A percentile compares a stretch with the other conserved stretches of the same genome.
These are phyloP conservation scores for Pyrgilauda ruficollis DNA, from an alignment of 2,113 vertebrate genomes.

Conservation along the genomic window DNA sequence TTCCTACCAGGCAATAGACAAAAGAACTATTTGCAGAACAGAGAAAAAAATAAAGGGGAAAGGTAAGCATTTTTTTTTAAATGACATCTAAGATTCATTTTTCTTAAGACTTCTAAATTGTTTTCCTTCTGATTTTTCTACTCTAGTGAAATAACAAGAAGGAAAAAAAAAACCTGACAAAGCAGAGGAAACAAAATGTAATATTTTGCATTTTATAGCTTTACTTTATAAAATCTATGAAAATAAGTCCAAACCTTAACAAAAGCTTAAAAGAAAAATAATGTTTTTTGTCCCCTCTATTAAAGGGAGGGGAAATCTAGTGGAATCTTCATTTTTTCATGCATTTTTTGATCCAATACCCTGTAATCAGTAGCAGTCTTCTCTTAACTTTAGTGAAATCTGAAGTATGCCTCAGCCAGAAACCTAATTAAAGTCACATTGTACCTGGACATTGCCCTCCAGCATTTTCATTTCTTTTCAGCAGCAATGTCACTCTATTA, in stretches of 20 bases:
- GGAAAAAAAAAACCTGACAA: background rate
- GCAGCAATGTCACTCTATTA: background rate
- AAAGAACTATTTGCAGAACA: background rate
- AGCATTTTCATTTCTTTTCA: background rate
- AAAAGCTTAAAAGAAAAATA: background rate
- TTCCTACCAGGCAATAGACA: background rate
- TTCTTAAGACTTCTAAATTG: background rate
- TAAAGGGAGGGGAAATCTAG: background rate
- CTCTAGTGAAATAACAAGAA: background rate
- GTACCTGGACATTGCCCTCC: background rate
- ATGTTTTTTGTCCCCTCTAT: rapidly evolving
- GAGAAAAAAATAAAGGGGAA: background rate
- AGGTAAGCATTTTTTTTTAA: background rate
- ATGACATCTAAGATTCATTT: background rate
- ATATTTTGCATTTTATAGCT: background rate
- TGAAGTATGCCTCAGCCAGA: background rate
- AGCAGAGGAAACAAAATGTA: background rate
- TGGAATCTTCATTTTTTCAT: background rate
- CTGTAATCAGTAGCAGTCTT: background rate
- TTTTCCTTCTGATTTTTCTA: background rate
- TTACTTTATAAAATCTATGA: background rate
- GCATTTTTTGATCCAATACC: background rate
- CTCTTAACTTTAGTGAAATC: background rate
- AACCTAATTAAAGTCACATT: background rate
- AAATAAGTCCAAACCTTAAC: background rate